Evolutionary conservation across 2,797 vertebrate species (phyloP).

Genomic region (Enteromius argenteus): DNA sequence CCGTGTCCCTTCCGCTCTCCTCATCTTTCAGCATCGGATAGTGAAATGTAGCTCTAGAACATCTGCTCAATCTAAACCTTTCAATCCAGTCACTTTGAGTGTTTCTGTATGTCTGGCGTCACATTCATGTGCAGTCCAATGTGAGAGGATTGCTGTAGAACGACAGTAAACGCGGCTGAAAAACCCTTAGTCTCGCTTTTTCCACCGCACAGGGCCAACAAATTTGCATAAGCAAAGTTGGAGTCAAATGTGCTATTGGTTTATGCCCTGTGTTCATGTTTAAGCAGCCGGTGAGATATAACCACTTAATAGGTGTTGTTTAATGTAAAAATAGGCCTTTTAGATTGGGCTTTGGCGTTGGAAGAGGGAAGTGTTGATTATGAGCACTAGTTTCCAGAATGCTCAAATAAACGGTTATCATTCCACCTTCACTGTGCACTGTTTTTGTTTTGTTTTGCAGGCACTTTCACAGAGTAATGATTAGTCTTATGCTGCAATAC

Average conservation of each 20-base stretch:
- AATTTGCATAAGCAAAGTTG: slow-evolving; percentile 36
- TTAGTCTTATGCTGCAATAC: neutral
- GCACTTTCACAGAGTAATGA: neutral
- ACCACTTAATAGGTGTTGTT: slow-evolving; percentile 5
- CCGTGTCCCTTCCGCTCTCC: neutral
- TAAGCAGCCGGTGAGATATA: neutral
- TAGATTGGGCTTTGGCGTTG: neutral
- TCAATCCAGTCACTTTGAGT: neutral
- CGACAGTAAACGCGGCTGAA: neutral
- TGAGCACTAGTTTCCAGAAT: slow-evolving; percentile 1
- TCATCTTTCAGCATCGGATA: slow-evolving; percentile 13
- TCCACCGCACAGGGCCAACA: neutral
- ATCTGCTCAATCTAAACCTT: neutral
- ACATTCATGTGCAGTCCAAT: neutral
- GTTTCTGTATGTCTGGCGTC: slow-evolving; percentile 1
- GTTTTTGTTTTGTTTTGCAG: neutral
- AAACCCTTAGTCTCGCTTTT: neutral
- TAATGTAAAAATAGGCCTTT: slow-evolving; percentile 2
- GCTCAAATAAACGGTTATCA: neutral
- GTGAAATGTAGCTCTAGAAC: neutral
- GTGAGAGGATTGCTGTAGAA: neutral
- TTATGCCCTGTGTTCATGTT: neutral
- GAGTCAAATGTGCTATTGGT: neutral
- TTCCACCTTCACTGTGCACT: slow-evolving; percentile 24
- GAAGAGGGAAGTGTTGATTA: slow-evolving; percentile 18